Base-by-base conservation (phyloP, 2,888 invertebrate genomes). In the Drosophila neotestacea region DNA sequence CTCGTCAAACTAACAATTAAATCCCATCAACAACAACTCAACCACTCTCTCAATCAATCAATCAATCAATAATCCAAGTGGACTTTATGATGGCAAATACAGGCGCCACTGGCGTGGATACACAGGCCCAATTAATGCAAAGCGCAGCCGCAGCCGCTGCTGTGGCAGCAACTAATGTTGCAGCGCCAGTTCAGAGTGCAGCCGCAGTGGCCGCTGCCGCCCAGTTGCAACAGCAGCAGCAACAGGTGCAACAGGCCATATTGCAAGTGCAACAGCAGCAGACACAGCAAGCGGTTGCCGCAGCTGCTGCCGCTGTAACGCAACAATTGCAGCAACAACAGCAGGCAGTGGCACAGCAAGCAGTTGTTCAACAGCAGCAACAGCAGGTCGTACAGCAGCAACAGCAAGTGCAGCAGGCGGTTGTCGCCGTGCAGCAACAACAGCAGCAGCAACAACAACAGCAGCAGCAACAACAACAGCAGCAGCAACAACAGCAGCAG, bases 41-140 rank as follows among this genome's bases (percentile, higher is more conserved):
- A 22, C 9, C 16, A 41, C 16, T 41, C 9, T 51, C 11, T 2
- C 22, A 22, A 41, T 2, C 27, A 30, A 6, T 41, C 36, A 51
- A 42, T 47, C 1, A 36, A 52, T 28, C 34, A 48, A 41, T 44
- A 34, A 54, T 59, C 42, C 58, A 3, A 91, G 91, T 90, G 91
- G 91, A 91, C 76, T 91, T 91, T 80, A 92, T 91, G 90, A 92
- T 92, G 92, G 92, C 92, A 68, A 93, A 92, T 73, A 90, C 90
- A 59, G 88, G 92, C 78, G 81, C 91, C 84, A 79, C 85, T 11
- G 84, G 89, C 72, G 90, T 90, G 55, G 90, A 91, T 54, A 89
- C 89, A 65, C 91, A 91, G 71, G 79, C 91, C 50, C 87, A 91
- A 34, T 67, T 91, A 64, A 83, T 91, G 85, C 79, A 92, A 79